Evolutionary conservation across 2,113 vertebrate species (phyloP).

Genomic region (Echinops telfairi): DNA sequence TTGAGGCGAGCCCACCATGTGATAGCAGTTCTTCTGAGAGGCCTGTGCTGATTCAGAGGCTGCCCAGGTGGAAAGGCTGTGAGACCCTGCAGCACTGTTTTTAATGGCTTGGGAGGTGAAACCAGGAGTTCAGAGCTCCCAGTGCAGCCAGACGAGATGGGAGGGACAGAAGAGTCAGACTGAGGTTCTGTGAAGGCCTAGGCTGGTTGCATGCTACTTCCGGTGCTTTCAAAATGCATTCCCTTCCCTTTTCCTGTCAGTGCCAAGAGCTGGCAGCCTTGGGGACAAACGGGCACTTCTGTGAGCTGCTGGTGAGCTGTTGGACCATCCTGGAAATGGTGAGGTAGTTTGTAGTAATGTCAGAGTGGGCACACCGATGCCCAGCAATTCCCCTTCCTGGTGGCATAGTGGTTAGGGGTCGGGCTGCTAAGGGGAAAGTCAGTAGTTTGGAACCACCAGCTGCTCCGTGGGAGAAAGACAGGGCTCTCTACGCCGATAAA

Average conservation of each 20-base stretch:
- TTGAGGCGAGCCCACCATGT: neutral
- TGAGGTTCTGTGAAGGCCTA: neutral
- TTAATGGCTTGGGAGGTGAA: neutral
- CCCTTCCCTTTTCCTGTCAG: neutral
- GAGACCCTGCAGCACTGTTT: neutral
- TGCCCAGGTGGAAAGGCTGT: neutral
- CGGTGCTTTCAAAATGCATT: constrained; percentile 36
- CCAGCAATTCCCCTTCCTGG: neutral
- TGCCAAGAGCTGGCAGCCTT: neutral
- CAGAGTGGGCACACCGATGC: rapidly evolving
- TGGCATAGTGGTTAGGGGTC: too few relatives aligned
- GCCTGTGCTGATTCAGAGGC: neutral
- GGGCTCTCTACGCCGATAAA: too few relatives aligned
- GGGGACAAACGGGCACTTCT: neutral
- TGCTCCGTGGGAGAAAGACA: too few relatives aligned
- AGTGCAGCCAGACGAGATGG: neutral
- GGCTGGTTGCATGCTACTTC: neutral
- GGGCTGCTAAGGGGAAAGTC: too few relatives aligned
- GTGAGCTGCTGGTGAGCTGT: neutral
- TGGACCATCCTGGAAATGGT: neutral
- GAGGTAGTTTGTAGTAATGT: neutral
- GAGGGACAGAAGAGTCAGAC: neutral
- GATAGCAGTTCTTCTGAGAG: neutral
- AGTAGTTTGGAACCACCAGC: too few relatives aligned
- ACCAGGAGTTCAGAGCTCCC: neutral